Conservation (phyloP, 1,140 invertebrate genomes). For the Wiebesia pumilae region DNA sequence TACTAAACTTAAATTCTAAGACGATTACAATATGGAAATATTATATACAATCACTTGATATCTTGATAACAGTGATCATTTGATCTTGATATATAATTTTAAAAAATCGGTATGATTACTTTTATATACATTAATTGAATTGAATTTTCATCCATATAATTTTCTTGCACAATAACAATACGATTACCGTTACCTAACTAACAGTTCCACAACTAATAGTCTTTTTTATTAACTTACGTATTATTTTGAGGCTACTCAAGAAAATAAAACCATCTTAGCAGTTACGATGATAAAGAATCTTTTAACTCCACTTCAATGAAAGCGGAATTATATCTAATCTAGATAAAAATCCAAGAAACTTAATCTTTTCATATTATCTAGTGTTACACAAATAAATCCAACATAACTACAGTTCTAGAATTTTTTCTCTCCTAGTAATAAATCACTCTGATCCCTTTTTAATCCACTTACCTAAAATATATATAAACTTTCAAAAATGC, state of each 20-base stretch:
- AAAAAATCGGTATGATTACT: too few species aligned
- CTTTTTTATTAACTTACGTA: too few species aligned
- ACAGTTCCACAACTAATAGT: too few species aligned
- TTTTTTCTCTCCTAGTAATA: background rate
- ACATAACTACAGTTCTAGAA: conserved; percentile 5
- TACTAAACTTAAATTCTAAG: background rate
- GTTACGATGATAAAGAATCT: background rate
- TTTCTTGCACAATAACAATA: too few species aligned
- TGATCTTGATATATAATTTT: too few species aligned
- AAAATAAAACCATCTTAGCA: background rate
- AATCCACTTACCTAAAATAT: background rate
- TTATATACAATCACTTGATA: background rate
- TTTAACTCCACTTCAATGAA: background rate
- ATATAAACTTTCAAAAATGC: background rate
- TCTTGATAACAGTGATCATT: too few species aligned
- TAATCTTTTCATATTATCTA: conserved; percentile 11
- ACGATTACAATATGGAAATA: background rate
- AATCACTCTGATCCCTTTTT: background rate
- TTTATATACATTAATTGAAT: too few species aligned
- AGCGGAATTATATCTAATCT: background rate
- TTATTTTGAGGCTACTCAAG: background rate
- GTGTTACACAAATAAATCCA: background rate
- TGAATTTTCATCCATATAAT: too few species aligned
- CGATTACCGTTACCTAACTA: too few species aligned
- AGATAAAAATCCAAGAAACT: conserved; percentile 13